Evolutionary conservation across 2,113 vertebrate genomes (phyloP).

Genomic region (Aegotheles bennettii): DNA sequence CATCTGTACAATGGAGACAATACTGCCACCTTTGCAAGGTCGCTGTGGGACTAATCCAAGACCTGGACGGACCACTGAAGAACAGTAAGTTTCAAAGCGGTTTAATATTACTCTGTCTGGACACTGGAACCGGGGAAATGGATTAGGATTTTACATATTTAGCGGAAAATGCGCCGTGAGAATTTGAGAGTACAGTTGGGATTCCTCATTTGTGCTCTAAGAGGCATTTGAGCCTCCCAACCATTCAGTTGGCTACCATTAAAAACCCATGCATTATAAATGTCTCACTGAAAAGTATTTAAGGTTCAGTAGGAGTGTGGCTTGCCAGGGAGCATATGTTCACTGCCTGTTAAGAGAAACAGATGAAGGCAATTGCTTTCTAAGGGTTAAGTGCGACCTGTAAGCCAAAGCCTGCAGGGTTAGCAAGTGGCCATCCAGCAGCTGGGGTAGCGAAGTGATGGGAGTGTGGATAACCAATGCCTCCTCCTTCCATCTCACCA

Average conservation of each 20-base stretch:
- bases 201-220: constrained; percentile 23
- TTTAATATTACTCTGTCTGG: not conserved
- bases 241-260: constrained; percentile 6
- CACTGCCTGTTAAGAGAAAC: not conserved
- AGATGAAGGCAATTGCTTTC: not conserved
- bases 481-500: not conserved
- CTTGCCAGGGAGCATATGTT: not conserved
- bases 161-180: not conserved
- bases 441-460: not conserved
- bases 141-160: not conserved
- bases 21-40: not conserved
- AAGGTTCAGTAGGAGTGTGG: not conserved
- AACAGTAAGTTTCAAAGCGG: not conserved
- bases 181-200: not conserved
- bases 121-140: not conserved
- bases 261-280: not conserved
- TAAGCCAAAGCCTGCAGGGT: not conserved
- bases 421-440: not conserved
- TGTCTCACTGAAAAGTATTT: not conserved
- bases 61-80: not conserved
- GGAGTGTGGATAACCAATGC: not conserved
- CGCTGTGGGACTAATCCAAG: not conserved
- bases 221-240: constrained; percentile 46
- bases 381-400: not conserved
- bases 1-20: accelerated